These are phyloP conservation scores for Drosophila conformis DNA, from an alignment of 2,888 invertebrate genomes.

Conservation along the genomic window DNA sequence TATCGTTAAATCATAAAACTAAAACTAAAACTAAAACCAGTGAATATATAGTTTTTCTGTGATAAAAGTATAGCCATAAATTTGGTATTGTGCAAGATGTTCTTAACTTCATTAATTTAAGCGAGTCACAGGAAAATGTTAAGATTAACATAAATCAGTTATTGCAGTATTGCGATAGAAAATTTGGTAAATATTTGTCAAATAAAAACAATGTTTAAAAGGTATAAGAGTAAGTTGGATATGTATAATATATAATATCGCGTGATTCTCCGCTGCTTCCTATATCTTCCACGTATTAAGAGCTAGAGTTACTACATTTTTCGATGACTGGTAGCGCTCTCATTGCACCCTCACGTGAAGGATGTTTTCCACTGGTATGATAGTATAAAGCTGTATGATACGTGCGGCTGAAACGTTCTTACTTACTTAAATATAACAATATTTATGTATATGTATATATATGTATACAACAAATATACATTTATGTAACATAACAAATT, in stretches of 20 bases:
- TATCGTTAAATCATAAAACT: background rate
- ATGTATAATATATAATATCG: background rate
- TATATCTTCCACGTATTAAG: background rate
- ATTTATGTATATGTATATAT: background rate
- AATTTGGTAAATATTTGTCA: background rate
- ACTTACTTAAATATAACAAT: background rate
- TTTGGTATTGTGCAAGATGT: background rate
- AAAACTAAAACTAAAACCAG: background rate
- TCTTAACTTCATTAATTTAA: background rate
- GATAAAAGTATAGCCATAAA: background rate
- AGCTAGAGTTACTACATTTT: background rate
- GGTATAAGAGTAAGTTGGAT: background rate
- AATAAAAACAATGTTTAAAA: background rate
- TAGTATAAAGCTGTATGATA: background rate
- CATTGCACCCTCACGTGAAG: background rate
- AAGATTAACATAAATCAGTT: background rate
- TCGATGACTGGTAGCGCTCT: background rate
- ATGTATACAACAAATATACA: background rate
- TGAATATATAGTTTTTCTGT: background rate
- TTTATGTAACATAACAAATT: background rate
- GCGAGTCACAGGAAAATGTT: background rate
- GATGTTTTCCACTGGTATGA: background rate
- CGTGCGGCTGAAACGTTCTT: background rate
- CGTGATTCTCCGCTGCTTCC: background rate
- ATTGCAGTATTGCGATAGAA: background rate